Base-by-base conservation (phyloP, 2,113 vertebrate species). In the Cyprinodon variegatus region DNA sequence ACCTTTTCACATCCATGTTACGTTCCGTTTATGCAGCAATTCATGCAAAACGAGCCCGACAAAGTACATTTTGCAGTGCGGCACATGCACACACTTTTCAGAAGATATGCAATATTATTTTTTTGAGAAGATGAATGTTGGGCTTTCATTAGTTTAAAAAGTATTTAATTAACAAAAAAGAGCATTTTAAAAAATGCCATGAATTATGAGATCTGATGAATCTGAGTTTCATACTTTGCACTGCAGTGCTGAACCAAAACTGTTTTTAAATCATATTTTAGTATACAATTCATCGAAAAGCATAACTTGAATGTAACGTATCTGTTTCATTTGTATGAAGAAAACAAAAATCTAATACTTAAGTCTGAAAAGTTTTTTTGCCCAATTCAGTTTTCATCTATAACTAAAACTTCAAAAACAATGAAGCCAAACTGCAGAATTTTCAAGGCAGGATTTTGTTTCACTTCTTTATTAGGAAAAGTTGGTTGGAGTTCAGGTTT, bases 381-480 rank as follows among this genome's bases (percentile, higher is more conserved):
- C 50, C 43, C 9, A 45, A 45, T 11, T 45, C 9, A 10, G 11
- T 45, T 45, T 45, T 45, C 43, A 11, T 45, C 43, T 2, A 45
- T 45, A 45, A 45, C 43, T 45, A n/a, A 7, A 20, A 5, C 5
- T 20, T 13, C 6, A 17, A 6, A 6, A 53, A 57, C 2, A 57
- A 57, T n/a, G 10, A 57, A 57, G 2, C n/a, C 20, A n/a, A 57
- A 2, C 7, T 20, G 17, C 3, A 57, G 20, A 3, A n/a, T n/a
- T 57, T 57, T n/a, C 17, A 57, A n/a, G 6, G 8, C 17, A 57
- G 17, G 7, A n/a, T 14, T 57, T 57, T 65, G 72, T 48, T 53
- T 64, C 37, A 20, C 20, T 37, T 83, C 59, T 82, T 59, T 39
- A 81, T 53, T 81, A 83, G 46, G 46, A 17, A 83, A 77, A 72